A percentile compares a stretch with the other conserved stretches of the same genome.
Evolutionary conservation across 2,888 invertebrate species (phyloP).

Genomic region (Conops quadrifasciatus): DNA sequence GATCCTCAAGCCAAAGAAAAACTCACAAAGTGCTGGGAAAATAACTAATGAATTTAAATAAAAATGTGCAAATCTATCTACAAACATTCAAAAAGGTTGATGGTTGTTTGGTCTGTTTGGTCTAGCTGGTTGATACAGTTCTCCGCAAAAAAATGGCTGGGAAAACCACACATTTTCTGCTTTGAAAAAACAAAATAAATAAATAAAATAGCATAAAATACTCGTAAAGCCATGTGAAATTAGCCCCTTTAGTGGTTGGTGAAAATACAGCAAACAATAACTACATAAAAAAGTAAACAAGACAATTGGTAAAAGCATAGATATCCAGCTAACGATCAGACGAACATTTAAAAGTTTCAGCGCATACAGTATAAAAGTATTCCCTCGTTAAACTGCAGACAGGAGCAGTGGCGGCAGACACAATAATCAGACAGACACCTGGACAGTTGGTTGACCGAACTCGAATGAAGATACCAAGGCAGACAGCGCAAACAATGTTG

Average conservation of each 20-base stretch:
- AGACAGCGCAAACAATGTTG: constrained; percentile 13
- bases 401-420: not conserved
- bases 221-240: not conserved
- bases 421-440: constrained; percentile 6
- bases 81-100: not conserved
- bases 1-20: not conserved
- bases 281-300: not conserved
- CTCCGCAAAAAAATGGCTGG: not conserved
- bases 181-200: not conserved
- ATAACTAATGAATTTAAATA: not conserved
- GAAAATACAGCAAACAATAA: not conserved
- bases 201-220: not conserved
- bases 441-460: constrained; percentile 3
- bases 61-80: constrained; percentile 1
- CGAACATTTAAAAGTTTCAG: no score
- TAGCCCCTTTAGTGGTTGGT: not conserved
- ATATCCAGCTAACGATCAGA: not conserved
- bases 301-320: not conserved
- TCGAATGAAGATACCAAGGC: not conserved
- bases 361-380: no score
- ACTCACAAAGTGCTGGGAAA: not conserved
- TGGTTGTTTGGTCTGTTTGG: not conserved
- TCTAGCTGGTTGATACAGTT: not conserved
- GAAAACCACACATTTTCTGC: not conserved
- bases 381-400: not conserved